These are phyloP conservation scores for Achatina immaculata DNA, from an alignment of 1,140 invertebrate genomes.

Conservation along the genomic window DNA sequence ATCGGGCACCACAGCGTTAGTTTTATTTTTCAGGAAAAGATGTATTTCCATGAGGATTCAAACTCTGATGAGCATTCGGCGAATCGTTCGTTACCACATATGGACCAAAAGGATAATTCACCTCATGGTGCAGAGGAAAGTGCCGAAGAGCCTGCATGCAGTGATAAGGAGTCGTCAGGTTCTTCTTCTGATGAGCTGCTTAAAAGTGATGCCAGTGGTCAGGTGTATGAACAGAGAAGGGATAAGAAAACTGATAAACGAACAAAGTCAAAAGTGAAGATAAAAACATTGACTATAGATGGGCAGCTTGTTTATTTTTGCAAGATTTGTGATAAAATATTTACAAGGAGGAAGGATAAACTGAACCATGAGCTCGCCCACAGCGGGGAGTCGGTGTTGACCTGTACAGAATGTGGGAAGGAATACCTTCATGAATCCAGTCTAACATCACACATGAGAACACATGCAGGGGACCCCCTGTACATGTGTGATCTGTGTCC, in stretches of 20 bases:
- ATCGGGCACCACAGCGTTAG: no score
- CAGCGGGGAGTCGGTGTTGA: constrained; percentile 24
- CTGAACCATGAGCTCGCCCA: constrained; percentile 37
- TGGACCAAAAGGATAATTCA: not conserved
- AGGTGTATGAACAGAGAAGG: not conserved
- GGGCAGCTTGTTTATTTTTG: constrained; percentile 38
- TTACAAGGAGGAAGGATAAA: constrained; percentile 38
- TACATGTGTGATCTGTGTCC: constrained; percentile 36
- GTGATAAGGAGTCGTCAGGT: not conserved
- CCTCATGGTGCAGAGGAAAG: not conserved
- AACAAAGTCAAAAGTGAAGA: constrained; percentile 34
- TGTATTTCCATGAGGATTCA: not conserved
- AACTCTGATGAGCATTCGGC: not conserved
- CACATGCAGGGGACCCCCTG: constrained; percentile 29
- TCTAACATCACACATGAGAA: constrained; percentile 33
- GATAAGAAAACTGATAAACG: constrained; percentile 13
- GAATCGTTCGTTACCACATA: not conserved
- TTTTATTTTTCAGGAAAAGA: no score
- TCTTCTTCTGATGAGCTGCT: constrained; percentile 4
- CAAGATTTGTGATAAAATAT: constrained; percentile 41
- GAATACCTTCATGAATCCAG: constrained; percentile 38
- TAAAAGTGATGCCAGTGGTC: not conserved
- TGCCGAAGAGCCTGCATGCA: not conserved
- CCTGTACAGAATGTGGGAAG: constrained; percentile 36
- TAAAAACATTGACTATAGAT: constrained; percentile 38